Percentiles rank a stretch among this genome's conserved stretches.
phyloP scores from a whole-genome alignment of 1,140 invertebrate species.

The Aleiodes sp. region DNA sequence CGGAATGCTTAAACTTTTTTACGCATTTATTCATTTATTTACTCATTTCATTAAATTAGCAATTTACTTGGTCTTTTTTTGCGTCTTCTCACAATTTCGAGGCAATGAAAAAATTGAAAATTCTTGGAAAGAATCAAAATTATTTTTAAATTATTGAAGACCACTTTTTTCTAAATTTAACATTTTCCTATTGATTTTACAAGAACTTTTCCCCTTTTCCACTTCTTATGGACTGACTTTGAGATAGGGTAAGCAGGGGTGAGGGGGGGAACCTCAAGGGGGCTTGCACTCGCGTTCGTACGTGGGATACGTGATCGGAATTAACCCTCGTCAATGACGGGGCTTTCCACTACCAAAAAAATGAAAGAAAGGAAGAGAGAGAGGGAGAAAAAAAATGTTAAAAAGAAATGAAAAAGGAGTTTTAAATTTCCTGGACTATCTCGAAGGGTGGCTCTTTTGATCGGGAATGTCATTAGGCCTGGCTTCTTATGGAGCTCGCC shows the following conservation, averaged over 20 bases:
- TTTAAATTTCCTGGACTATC: slow-evolving; percentile 60
- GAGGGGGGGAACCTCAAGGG: slow-evolving; percentile 10
- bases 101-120: too few species aligned
- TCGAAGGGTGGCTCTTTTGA: slow-evolving; percentile 54
- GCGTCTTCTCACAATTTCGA: too few species aligned
- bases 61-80: not conserved
- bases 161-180: not conserved
- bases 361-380: slow-evolving; percentile 16
- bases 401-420: slow-evolving; percentile 35
- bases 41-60: slow-evolving; percentile 6
- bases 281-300: slow-evolving; percentile 26
- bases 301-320: slow-evolving; percentile 58
- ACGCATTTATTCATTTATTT: slow-evolving; percentile 21
- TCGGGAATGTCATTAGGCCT: slow-evolving; percentile 56
- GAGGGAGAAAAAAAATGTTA: slow-evolving; percentile 9
- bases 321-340: slow-evolving; percentile 55
- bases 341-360: slow-evolving; percentile 45
- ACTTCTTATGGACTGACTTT: not conserved
- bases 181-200: not conserved
- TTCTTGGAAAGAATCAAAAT: too few species aligned
- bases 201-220: too few species aligned
- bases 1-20: slow-evolving; percentile 18
- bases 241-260: not conserved
- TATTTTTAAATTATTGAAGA: too few species aligned
- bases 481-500: slow-evolving; percentile 33